Evolutionary conservation across 2,113 vertebrate genomes (phyloP).

Genomic region (Erythrocercus mccallii): DNA sequence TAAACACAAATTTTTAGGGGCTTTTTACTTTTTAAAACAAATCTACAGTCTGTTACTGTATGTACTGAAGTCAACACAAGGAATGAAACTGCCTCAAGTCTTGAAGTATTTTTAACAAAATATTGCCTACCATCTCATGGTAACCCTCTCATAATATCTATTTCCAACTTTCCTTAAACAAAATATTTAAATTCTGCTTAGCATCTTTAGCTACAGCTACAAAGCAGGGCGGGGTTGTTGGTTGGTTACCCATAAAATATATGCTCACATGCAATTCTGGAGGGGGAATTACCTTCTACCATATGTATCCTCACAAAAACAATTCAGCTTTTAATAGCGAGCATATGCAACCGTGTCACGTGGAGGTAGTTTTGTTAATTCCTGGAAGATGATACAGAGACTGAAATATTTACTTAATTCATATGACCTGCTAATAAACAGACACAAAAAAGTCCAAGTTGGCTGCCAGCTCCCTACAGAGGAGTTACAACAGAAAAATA

Average conservation of each 20-base stretch:
- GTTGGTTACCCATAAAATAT: background rate
- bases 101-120: background rate
- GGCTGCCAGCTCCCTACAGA: background rate
- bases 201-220: background rate
- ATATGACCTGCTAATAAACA: background rate
- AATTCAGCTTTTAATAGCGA: background rate
- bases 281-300: background rate
- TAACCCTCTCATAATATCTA: no score
- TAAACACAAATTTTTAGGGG: background rate
- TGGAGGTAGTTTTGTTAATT: background rate
- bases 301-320: background rate
- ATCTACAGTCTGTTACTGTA: background rate
- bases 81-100: background rate
- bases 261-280: rapidly evolving
- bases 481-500: background rate
- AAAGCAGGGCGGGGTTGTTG: background rate
- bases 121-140: background rate
- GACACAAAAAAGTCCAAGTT: background rate
- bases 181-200: background rate
- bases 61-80: background rate
- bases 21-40: background rate
- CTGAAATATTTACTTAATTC: background rate
- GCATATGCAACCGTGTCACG: background rate
- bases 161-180: background rate
- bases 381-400: background rate